A percentile compares a stretch with the other conserved stretches of the same genome.
Evolutionary conservation across 2,797 vertebrate species (phyloP).

Genomic region (Myripristis murdjan): DNA sequence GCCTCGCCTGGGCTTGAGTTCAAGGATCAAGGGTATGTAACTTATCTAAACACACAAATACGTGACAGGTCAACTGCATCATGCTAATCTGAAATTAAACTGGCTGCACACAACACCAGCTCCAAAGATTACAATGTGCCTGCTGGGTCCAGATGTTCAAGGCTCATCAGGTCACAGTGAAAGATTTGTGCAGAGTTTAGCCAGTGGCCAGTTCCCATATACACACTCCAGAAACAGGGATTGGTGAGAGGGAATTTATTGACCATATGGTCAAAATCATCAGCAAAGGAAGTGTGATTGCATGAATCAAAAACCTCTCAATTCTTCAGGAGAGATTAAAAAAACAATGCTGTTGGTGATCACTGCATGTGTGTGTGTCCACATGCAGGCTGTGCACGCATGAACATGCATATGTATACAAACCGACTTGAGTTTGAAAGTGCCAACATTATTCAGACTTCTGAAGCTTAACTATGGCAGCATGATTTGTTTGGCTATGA

Average conservation of each 20-base stretch:
- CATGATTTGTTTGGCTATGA: slow-evolving; percentile 25
- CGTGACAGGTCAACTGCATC: slow-evolving; percentile 23
- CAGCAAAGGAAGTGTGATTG: not conserved
- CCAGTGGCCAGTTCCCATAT: slow-evolving; percentile 34
- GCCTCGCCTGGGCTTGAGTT: slow-evolving; percentile 7
- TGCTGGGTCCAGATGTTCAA: slow-evolving; percentile 59
- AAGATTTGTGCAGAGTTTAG: slow-evolving; percentile 17
- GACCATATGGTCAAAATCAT: slow-evolving; percentile 44
- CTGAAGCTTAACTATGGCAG: slow-evolving; percentile 7
- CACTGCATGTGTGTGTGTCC: not conserved
- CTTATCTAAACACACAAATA: slow-evolving; percentile 32
- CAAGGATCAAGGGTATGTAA: slow-evolving; percentile 34
- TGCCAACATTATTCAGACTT: slow-evolving; percentile 25
- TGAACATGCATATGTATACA: not conserved
- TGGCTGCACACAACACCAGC: slow-evolving; percentile 16
- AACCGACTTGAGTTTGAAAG: slow-evolving; percentile 15
- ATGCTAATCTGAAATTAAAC: slow-evolving; percentile 19
- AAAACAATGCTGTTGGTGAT: not conserved
- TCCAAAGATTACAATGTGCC: slow-evolving; percentile 32
- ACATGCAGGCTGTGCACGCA: slow-evolving; percentile 10
- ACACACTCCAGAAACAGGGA: slow-evolving; percentile 6
- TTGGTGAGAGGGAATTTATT: slow-evolving; percentile 21
- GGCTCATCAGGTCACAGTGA: slow-evolving; percentile 38
- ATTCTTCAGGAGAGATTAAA: not conserved
- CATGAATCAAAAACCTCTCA: slow-evolving; percentile 7